Evolutionary conservation across 2,113 vertebrate genomes (phyloP).

Genomic region (cattle (Bos taurus)): DNA sequence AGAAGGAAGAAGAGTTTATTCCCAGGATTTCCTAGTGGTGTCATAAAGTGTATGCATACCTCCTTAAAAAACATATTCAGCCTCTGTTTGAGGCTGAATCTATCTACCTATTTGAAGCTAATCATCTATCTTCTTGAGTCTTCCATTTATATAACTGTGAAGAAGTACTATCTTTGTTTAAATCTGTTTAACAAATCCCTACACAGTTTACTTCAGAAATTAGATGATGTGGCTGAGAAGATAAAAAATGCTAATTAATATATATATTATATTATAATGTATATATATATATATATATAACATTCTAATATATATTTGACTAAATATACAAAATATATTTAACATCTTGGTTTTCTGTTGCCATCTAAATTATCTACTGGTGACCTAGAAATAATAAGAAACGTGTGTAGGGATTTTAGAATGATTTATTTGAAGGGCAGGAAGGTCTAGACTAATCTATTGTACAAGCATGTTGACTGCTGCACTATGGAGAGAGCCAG

Average conservation of each 20-base stretch:
- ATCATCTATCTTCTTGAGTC: neutral
- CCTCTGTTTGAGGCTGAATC: neutral
- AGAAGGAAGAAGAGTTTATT: neutral
- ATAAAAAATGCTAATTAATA: neutral
- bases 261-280: neutral
- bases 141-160: neutral
- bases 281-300: neutral
- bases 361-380: neutral
- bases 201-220: neutral
- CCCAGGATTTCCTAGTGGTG: neutral
- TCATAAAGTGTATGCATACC: neutral
- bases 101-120: neutral
- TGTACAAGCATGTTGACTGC: neutral
- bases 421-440: slow-evolving; percentile 50
- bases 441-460: neutral
- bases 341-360: neutral
- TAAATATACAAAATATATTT: slow-evolving; percentile 1
- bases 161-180: neutral
- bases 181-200: neutral
- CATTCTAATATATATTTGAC: neutral
- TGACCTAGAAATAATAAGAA: slow-evolving; percentile 26
- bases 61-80: neutral
- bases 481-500: slow-evolving; percentile 1
- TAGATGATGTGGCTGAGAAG: neutral
- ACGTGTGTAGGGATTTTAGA: neutral